A percentile compares a stretch with the other conserved stretches of the same genome.
phyloP scores from a whole-genome alignment of 2,113 vertebrate genomes.

The Oceanodroma tethys region DNA sequence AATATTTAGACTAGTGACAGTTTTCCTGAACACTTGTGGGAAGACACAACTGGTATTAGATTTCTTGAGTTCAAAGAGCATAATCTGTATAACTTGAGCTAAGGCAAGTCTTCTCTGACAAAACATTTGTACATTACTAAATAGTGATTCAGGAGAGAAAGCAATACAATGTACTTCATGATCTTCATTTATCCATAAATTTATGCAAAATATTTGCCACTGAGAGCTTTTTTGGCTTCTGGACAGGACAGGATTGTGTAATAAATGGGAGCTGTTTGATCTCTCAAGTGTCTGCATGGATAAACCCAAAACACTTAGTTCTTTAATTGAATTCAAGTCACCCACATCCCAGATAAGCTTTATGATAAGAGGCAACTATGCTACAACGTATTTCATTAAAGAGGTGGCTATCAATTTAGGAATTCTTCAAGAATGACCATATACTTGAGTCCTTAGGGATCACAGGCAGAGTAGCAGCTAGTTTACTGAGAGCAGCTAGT shows the following conservation, averaged over 20 bases:
- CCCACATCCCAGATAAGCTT: neutral
- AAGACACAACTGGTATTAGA: neutral
- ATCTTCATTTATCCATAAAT: neutral
- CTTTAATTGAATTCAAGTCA: neutral
- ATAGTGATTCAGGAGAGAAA: neutral
- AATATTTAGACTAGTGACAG: neutral
- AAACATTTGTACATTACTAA: neutral
- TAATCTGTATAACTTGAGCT: neutral
- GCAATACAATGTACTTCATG: neutral
- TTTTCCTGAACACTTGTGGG: neutral
- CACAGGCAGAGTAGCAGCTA: neutral
- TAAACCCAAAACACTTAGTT: neutral
- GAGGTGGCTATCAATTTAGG: neutral
- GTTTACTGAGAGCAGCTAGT: neutral
- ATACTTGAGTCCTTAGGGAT: neutral
- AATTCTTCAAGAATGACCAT: neutral
- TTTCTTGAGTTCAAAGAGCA: neutral
- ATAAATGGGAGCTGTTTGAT: neutral
- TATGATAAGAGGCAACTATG: neutral
- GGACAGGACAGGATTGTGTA: neutral
- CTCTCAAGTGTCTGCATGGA: neutral
- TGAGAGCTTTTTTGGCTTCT: neutral
- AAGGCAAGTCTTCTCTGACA: neutral
- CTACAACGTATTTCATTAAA: neutral
- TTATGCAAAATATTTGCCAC: neutral